Evolutionary conservation across 2,113 vertebrate genomes (phyloP), one percentile per base, ranked within the genome.

Genomic region (Anarrhichthys ocellatus): DNA sequence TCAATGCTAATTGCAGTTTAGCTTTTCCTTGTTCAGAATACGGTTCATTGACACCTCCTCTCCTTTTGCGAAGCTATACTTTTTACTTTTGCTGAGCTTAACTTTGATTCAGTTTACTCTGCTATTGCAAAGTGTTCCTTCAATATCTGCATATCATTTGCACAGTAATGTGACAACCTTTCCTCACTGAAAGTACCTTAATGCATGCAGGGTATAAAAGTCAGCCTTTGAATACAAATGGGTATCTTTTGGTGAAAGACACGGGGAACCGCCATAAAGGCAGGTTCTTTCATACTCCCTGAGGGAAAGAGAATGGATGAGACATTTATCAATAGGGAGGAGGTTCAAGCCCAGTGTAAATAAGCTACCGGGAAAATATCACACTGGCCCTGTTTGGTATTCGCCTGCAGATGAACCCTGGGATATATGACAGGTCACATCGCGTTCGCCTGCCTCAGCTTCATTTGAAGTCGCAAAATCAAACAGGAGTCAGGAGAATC

Each of bases 131-230:
- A 92, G 82, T 88, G 81, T 91, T 91, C 76, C 80, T 87, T 88
- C 78, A 91, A 91, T 82, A 90, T 85, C 82, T 62, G 90, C 91
- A 93, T 93, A 83, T 84, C 83, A 93, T 94, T 95, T 93, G 93
- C 93, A 94, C 92, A 93, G 75, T 90, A 92, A 94, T 92, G 87
- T 90, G 91, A 94, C 94, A 92, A 90, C 87, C 87, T 90, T 90
- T 92, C 83, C 74, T 87, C 78, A 50, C 63, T 74, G 68, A 92
- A 94, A 89, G 83, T 83, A 83, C 83, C 88, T 83, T 91, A 93
- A 94, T 93, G 86, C 82, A 93, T 90, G 81, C 89, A 76, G 76
- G 78, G 73, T 79, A 70, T 86, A 87, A 89, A 85, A 72, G 24
- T 24, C 78, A 81, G 73, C 78, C 67, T 81, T 83, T 93, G 93